Percentiles rank a stretch among this genome's conserved stretches.
Evolutionary conservation across 2,113 vertebrate species (phyloP).

Genomic region (Aix galericulata): DNA sequence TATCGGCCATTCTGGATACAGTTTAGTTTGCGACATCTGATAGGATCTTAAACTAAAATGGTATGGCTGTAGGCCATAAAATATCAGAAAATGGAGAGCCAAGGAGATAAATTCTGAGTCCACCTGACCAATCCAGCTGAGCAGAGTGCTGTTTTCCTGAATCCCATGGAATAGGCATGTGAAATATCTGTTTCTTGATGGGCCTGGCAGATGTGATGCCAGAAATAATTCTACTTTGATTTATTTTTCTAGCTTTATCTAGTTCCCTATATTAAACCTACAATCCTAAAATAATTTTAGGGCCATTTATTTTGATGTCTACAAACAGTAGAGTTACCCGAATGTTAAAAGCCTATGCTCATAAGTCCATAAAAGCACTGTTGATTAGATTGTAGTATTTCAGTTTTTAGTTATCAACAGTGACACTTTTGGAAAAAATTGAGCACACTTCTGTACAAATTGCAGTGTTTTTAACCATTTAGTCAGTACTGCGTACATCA

Average conservation of each 20-base stretch:
- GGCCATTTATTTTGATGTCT: conserved; percentile 74
- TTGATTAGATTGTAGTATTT: conserved; percentile 71
- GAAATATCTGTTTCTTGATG: conserved; percentile 63
- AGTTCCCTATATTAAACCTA: conserved; percentile 66
- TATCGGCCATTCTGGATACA: background rate
- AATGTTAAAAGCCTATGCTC: conserved; percentile 70
- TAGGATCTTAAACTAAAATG: conserved; percentile 45
- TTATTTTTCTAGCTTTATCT: conserved; percentile 66
- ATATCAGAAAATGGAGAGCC: conserved; percentile 14
- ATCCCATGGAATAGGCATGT: conserved; percentile 45
- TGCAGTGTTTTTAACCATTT: conserved; percentile 68
- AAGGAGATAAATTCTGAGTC: conserved; percentile 40
- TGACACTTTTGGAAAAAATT: conserved; percentile 66
- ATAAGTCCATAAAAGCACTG: conserved; percentile 64
- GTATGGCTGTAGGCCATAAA: conserved; percentile 27
- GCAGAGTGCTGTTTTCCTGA: conserved; percentile 7
- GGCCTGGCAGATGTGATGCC: conserved; percentile 47
- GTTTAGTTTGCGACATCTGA: conserved; percentile 36
- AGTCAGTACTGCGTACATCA: conserved; percentile 60
- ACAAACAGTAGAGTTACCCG: conserved; percentile 67
- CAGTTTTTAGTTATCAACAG: conserved; percentile 69
- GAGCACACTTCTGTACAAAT: conserved; percentile 60
- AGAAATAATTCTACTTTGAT: conserved; percentile 61
- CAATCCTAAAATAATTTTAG: conserved; percentile 72
- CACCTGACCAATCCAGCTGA: conserved; percentile 31